Evolutionary conservation across 2,797 vertebrate genomes (phyloP).

Genomic region (Bovichtus diacanthus): DNA sequence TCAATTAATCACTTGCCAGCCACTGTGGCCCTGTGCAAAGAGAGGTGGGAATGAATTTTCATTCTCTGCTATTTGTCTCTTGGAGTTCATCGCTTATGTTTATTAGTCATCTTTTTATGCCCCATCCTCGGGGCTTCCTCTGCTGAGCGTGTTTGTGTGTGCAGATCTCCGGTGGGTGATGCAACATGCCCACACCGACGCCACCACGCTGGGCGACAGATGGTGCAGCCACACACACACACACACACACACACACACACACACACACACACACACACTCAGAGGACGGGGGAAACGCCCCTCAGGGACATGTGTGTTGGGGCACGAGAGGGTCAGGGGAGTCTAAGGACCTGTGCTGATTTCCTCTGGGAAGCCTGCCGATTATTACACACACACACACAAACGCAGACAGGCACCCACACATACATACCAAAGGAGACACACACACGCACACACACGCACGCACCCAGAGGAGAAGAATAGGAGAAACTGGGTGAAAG

Average conservation of each 20-base stretch:
- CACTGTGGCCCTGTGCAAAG: conserved; percentile 89
- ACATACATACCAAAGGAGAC: conserved; percentile 26
- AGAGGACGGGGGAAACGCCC: conserved; percentile 83
- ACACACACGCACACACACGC: conserved; percentile 71
- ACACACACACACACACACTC: conserved; percentile 51
- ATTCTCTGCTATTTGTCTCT: conserved; percentile 91
- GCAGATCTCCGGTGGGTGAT: conserved; percentile 65
- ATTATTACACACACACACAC: conserved; percentile 82
- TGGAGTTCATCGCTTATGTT: conserved; percentile 96
- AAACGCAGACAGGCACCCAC: conserved; percentile 57
- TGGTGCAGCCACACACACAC: conserved; percentile 74
- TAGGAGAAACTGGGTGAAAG: conserved; percentile 61
- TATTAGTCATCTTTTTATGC: conserved; percentile 91
- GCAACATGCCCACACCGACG: conserved; percentile 71
- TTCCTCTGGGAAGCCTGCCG: conserved; percentile 93
- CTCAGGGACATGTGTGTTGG: conserved; percentile 84
- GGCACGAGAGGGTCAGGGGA: conserved; percentile 82
- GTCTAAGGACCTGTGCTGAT: conserved; percentile 89
- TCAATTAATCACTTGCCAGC: conserved; percentile 93
- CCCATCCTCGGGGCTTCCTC: conserved; percentile 76
- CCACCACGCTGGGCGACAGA: conserved; percentile 76
- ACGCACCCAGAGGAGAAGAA: conserved; percentile 48
- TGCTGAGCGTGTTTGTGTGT: conserved; percentile 40
- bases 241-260: conserved; percentile 55
- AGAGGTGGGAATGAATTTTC: conserved; percentile 96